Conservation (phyloP, 1,140 invertebrate species). For the Dinoponera quadriceps region DNA sequence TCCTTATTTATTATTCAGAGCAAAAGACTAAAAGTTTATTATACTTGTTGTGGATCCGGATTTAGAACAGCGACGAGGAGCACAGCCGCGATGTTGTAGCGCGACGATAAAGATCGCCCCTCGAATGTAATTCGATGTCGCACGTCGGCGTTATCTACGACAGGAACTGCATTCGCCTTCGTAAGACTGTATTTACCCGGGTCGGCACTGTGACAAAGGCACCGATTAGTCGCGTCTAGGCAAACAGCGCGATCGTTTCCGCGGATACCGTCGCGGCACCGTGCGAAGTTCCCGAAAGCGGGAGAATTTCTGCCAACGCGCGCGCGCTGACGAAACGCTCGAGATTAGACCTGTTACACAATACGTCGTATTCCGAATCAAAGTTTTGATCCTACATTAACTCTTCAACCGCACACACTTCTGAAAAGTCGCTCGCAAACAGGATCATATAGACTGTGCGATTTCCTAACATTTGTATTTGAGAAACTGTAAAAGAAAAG, state of each 20-base stretch:
- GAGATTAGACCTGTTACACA: conserved; percentile 33
- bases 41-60: too few species aligned
- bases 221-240: conserved; percentile 53
- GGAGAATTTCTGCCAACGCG: neutral
- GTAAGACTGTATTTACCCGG: conserved; percentile 51
- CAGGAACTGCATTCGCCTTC: conserved; percentile 57
- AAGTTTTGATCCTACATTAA: too few species aligned
- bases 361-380: too few species aligned
- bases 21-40: too few species aligned
- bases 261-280: neutral
- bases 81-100: neutral
- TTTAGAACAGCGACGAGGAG: conserved; percentile 50
- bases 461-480: too few species aligned
- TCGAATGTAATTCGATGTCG: conserved; percentile 22
- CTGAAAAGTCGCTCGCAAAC: too few species aligned
- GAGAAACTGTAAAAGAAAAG: too few species aligned
- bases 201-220: conserved; percentile 53
- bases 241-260: conserved; percentile 44
- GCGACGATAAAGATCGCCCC: conserved; percentile 48
- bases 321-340: neutral
- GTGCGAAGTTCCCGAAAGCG: conserved; percentile 15
- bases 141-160: conserved; percentile 49
- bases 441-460: too few species aligned
- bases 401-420: too few species aligned
- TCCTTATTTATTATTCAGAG: too few species aligned